Evolutionary conservation across 92 coral and sea anemone species (phyloP).

Genomic region (Siderastrea radians): DNA sequence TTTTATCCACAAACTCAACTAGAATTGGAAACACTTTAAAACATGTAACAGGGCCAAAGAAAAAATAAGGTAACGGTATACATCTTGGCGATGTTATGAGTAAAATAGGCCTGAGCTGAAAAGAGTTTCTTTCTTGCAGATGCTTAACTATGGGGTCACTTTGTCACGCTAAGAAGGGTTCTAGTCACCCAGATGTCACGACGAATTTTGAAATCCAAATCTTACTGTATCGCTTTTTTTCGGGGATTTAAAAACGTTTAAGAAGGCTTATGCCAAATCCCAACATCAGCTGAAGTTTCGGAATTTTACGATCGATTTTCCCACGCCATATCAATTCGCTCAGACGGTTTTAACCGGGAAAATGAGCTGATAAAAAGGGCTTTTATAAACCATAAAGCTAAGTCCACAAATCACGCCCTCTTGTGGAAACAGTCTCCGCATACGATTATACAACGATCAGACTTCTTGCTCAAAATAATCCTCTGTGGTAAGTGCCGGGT

Average conservation of each 20-base stretch:
- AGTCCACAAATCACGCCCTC: constrained; percentile 28
- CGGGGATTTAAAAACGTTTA: background rate
- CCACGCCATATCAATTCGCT: constrained; percentile 13
- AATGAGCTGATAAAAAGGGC: constrained; percentile 14
- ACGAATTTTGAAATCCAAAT: background rate
- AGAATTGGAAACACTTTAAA: too few species aligned
- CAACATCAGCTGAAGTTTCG: background rate
- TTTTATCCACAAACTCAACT: background rate
- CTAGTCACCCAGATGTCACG: background rate
- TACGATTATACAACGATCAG: background rate
- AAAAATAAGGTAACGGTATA: too few species aligned
- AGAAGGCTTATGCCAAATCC: background rate
- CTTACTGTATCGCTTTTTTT: background rate
- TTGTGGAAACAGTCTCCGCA: background rate
- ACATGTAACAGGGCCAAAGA: too few species aligned
- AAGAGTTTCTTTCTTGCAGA: background rate
- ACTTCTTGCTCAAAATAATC: background rate
- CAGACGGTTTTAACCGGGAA: background rate
- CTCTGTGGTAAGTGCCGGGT: background rate
- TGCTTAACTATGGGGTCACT: background rate
- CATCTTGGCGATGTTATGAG: too few species aligned
- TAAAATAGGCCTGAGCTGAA: too few species aligned
- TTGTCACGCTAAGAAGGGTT: too few species aligned
- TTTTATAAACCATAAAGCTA: background rate
- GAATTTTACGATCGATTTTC: background rate